These are phyloP conservation scores for Lasioglossum morio DNA, from an alignment of 2,888 invertebrate genomes.

Conservation along the genomic window DNA sequence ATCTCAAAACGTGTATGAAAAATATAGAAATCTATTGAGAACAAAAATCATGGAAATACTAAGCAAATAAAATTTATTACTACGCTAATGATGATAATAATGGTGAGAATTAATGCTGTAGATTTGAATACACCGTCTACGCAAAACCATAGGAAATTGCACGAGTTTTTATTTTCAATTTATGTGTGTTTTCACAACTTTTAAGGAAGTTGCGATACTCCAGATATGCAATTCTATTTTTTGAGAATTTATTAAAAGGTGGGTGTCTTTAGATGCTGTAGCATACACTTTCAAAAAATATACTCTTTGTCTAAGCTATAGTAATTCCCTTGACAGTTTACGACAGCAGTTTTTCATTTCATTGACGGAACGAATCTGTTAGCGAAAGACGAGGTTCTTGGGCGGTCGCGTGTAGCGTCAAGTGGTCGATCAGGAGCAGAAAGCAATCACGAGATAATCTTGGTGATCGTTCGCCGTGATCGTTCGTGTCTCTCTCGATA, in stretches of 20 bases:
- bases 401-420: not conserved
- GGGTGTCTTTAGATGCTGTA: not conserved
- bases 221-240: not conserved
- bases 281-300: not conserved
- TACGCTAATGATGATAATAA: not conserved
- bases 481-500: slow-evolving; percentile 49
- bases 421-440: slow-evolving; percentile 56
- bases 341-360: not conserved
- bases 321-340: not conserved
- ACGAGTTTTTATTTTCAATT: not conserved
- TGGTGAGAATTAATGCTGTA: not conserved
- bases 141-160: too few species aligned
- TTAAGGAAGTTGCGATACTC: not conserved
- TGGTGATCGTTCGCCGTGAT: slow-evolving; percentile 64
- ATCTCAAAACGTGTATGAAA: too few species aligned
- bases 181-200: not conserved
- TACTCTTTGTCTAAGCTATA: too few species aligned
- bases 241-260: too few species aligned
- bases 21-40: too few species aligned
- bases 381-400: not conserved
- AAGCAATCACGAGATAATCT: slow-evolving; percentile 68
- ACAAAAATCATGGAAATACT: too few species aligned
- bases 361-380: not conserved
- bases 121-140: too few species aligned
- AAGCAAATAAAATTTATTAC: too few species aligned